These are phyloP conservation scores for Ditula angustiorana DNA, from an alignment of 2,888 invertebrate genomes.

Conservation along the genomic window DNA sequence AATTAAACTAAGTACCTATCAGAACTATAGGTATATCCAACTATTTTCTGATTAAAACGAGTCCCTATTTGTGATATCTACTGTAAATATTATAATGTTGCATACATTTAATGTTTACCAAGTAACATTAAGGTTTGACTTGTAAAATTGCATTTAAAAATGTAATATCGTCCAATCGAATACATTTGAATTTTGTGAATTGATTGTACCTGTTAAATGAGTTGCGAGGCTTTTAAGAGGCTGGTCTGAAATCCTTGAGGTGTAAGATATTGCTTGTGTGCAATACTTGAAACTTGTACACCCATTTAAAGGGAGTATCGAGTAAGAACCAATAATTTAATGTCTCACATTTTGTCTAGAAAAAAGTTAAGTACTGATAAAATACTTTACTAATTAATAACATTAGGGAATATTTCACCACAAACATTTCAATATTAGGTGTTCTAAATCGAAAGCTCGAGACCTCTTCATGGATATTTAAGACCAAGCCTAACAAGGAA, in stretches of 20 bases:
- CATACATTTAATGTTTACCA: conserved; percentile 35
- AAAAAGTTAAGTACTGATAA: too few species aligned
- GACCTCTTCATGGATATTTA: conserved; percentile 1
- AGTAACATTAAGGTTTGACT: conserved; percentile 29
- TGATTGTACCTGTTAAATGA: conserved; percentile 23
- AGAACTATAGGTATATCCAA: conserved; percentile 13
- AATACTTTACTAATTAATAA: too few species aligned
- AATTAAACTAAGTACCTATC: too few species aligned
- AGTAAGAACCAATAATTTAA: too few species aligned
- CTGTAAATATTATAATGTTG: conserved; percentile 31
- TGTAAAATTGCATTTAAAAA: conserved; percentile 36
- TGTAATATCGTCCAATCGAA: conserved; percentile 37
- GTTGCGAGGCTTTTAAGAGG: conserved; percentile 15
- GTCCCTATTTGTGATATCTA: conserved; percentile 36
- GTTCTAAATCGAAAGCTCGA: too few species aligned
- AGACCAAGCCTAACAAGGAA: conserved; percentile 13
- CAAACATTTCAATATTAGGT: too few species aligned
- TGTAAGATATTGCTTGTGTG: neutral
- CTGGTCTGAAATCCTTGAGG: conserved; percentile 9
- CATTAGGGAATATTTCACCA: too few species aligned
- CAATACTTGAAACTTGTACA: neutral
- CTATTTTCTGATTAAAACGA: conserved; percentile 20
- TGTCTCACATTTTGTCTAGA: too few species aligned
- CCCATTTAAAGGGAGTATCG: too few species aligned
- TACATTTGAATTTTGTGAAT: conserved; percentile 19